Percentiles rank a stretch among this genome's conserved stretches.
These are phyloP conservation scores for Diarsia mendica DNA, from an alignment of 2,888 invertebrate genomes.

Conservation along the genomic window DNA sequence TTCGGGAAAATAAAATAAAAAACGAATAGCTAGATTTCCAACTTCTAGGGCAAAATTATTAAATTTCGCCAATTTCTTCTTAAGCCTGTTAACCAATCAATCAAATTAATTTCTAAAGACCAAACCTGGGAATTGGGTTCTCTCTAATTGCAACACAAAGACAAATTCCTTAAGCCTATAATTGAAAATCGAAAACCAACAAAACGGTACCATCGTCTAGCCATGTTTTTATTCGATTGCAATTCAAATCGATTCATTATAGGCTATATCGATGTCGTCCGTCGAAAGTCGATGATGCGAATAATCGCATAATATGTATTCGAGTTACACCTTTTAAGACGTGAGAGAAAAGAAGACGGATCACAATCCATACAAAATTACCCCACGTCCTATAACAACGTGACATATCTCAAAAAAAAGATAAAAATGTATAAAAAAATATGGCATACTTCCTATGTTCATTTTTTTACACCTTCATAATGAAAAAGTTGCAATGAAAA, in stretches of 20 bases:
- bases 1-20: no score
- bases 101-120: background rate
- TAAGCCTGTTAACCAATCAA: background rate
- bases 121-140: background rate
- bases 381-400: no score
- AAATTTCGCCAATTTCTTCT: background rate
- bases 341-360: conserved; percentile 82
- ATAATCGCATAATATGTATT: conserved; percentile 79
- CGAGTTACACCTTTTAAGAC: conserved; percentile 67
- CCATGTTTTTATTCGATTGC: conserved; percentile 52
- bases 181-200: conserved; percentile 22
- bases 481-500: no score
- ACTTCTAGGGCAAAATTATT: no score
- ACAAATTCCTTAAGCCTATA: background rate
- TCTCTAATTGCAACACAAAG: background rate
- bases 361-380: no score
- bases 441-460: no score
- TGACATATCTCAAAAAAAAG: no score
- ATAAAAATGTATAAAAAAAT: no score
- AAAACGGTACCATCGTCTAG: conserved; percentile 49
- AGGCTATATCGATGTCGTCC: conserved; percentile 64
- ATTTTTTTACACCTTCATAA: no score
- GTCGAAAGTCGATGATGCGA: conserved; percentile 73
- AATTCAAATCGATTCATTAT: conserved; percentile 71
- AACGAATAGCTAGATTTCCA: no score